Conservation (phyloP, 2,797 vertebrate genomes). For the Hydrophis major region DNA sequence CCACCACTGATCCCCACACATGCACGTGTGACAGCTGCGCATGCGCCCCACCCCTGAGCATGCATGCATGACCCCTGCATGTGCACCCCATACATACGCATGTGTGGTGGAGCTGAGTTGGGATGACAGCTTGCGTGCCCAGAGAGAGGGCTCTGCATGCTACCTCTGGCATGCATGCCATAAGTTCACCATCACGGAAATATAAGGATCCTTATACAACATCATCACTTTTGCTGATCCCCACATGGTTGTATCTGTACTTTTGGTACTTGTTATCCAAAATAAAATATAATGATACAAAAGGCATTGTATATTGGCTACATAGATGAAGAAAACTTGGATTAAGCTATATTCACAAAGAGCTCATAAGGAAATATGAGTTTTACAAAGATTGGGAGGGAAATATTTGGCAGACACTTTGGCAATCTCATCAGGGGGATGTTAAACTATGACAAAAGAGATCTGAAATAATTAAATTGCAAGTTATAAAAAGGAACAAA, state of each 20-base stretch:
- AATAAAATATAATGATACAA: background rate
- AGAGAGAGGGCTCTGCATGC: no score
- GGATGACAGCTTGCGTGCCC: no score
- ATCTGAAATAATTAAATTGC: background rate
- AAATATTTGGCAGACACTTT: background rate
- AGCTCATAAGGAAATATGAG: background rate
- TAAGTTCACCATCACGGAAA: no score
- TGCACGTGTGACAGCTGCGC: no score
- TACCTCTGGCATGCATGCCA: no score
- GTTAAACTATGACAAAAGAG: background rate
- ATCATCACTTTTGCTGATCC: background rate
- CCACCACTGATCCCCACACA: no score
- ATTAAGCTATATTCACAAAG: background rate
- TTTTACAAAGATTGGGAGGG: background rate
- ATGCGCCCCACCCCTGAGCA: no score
- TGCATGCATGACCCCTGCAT: no score
- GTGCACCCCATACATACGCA: no score
- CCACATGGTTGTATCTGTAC: background rate
- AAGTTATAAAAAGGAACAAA: background rate
- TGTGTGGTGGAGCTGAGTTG: no score
- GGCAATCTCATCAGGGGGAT: background rate
- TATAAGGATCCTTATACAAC: background rate
- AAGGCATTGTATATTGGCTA: background rate
- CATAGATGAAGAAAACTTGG: background rate
- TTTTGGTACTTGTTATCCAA: background rate